Conservation (phyloP, 1,140 invertebrate genomes). For the Heliconius hermathena region DNA sequence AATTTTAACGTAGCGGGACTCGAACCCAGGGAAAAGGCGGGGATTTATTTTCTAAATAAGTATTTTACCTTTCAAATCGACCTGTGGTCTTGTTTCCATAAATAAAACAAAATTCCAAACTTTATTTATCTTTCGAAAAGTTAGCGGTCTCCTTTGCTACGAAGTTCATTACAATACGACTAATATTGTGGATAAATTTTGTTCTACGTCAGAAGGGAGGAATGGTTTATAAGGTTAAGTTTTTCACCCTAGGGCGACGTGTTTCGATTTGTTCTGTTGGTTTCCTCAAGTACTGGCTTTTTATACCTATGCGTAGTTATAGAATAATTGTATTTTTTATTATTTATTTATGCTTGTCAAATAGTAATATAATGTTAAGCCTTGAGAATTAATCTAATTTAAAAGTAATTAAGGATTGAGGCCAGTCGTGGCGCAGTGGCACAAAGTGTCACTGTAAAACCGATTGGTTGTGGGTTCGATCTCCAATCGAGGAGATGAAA, state of each 20-base stretch:
- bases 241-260: slow-evolving; percentile 34
- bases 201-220: slow-evolving; percentile 38
- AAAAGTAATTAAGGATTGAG: too few species aligned
- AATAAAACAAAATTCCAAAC: slow-evolving; percentile 37
- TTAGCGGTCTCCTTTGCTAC: slow-evolving; percentile 62
- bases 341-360: too few species aligned
- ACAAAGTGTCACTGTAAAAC: too few species aligned
- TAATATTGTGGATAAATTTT: slow-evolving; percentile 54
- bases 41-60: too few species aligned
- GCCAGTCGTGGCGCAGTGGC: too few species aligned
- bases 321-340: too few species aligned
- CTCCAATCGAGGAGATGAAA: too few species aligned
- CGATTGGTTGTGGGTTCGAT: too few species aligned
- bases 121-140: slow-evolving; percentile 44
- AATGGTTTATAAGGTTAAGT: slow-evolving; percentile 40
- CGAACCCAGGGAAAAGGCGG: too few species aligned
- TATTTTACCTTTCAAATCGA: background rate
- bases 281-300: slow-evolving; percentile 21
- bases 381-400: background rate
- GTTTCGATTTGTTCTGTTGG: slow-evolving; percentile 31
- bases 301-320: background rate
- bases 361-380: background rate
- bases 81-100: slow-evolving; percentile 23
- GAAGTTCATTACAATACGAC: slow-evolving; percentile 56
- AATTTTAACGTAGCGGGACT: too few species aligned